Percentiles rank a stretch among this genome's conserved stretches.
Conservation (phyloP, 1,140 invertebrate genomes). For the Polyergus mexicanus region DNA sequence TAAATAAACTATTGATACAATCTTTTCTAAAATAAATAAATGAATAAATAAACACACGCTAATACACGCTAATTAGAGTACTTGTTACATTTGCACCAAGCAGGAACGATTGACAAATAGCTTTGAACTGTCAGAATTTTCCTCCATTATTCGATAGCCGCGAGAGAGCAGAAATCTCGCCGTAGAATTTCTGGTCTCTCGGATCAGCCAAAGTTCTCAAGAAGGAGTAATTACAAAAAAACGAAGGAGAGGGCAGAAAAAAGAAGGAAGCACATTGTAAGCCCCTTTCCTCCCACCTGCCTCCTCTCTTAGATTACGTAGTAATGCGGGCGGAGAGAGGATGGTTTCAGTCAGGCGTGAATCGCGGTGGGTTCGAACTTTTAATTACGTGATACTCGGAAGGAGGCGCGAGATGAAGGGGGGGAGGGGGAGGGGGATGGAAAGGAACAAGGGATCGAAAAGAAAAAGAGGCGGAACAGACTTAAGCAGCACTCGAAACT, state of each 20-base stretch:
- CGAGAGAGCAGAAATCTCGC: slow-evolving; percentile 35
- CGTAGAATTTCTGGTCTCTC: slow-evolving; percentile 40
- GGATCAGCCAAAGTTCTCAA: slow-evolving; percentile 36
- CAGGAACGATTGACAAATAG: not conserved
- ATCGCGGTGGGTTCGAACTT: slow-evolving; percentile 80
- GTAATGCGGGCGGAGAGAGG: not conserved
- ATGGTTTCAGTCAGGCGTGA: slow-evolving; percentile 73
- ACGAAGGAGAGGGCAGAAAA: not conserved
- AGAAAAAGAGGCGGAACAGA: slow-evolving; percentile 61
- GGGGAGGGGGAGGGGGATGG: too few relatives aligned
- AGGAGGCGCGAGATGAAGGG: slow-evolving; percentile 7
- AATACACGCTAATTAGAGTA: not conserved
- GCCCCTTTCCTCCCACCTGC: not conserved
- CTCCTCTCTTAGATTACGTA: slow-evolving; percentile 14
- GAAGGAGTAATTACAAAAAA: slow-evolving; percentile 26
- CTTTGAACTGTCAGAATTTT: slow-evolving; percentile 7
- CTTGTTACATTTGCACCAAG: slow-evolving; percentile 17
- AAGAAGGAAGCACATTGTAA: slow-evolving; percentile 4
- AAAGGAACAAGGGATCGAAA: not conserved
- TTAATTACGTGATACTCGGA: slow-evolving; percentile 81
- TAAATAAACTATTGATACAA: not conserved
- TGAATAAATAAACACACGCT: not conserved
- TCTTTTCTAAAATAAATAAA: not conserved
- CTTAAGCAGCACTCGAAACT: slow-evolving; percentile 71
- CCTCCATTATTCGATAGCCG: not conserved